phyloP scores from a whole-genome alignment of 2,797 vertebrate species.

The Rhabdophis nuchalis region DNA sequence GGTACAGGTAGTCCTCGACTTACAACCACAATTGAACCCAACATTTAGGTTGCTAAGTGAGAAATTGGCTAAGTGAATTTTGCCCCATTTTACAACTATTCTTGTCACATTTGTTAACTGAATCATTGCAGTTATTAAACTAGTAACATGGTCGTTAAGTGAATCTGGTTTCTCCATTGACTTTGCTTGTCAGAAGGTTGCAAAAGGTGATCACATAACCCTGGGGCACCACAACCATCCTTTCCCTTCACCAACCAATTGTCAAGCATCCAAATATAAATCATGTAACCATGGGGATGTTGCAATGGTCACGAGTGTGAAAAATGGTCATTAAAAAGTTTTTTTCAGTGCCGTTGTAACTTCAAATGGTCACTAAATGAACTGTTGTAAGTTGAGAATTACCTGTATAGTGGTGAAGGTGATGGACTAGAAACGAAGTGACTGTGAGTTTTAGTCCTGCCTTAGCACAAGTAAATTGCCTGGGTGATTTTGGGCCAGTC shows the following conservation, averaged over 20 bases:
- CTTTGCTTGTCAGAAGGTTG: background rate
- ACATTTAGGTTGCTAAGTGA: background rate
- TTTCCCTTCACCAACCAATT: background rate
- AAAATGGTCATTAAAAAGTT: background rate
- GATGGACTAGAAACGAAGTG: background rate
- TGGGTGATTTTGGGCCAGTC: background rate
- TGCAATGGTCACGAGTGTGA: background rate
- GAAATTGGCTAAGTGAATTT: background rate
- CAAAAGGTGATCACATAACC: background rate
- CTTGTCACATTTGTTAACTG: background rate
- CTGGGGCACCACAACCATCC: background rate
- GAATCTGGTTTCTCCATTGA: background rate
- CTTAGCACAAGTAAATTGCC: background rate
- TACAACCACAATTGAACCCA: background rate
- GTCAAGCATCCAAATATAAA: background rate
- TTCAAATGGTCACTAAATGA: background rate
- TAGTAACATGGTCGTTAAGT: background rate
- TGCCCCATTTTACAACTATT: background rate
- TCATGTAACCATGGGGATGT: too few species aligned
- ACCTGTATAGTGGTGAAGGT: background rate
- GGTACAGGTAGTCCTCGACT: too few species aligned
- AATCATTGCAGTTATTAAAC: background rate
- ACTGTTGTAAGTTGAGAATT: background rate
- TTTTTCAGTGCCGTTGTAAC: background rate
- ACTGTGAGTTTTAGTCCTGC: background rate